Evolutionary conservation across 2,113 vertebrate species (phyloP).

Genomic region (Anseranas semipalmata): DNA sequence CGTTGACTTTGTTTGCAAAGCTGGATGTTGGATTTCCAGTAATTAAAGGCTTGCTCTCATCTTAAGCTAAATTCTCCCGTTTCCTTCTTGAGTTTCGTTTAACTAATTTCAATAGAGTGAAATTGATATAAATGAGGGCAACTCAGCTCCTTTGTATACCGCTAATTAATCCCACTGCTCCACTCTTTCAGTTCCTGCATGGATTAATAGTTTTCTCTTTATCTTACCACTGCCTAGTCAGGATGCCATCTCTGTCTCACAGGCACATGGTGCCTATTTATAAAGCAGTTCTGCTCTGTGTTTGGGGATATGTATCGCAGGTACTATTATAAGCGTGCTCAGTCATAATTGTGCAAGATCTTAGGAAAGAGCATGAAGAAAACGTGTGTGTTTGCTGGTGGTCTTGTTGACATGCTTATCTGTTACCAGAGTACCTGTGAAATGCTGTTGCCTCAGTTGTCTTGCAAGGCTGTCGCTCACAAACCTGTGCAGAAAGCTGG

Average conservation of each 20-base stretch:
- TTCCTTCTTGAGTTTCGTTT: background rate
- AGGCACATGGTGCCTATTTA: rapidly evolving
- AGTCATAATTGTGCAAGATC: background rate
- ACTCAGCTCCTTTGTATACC: background rate
- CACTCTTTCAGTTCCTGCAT: background rate
- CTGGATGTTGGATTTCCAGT: background rate
- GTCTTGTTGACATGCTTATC: background rate
- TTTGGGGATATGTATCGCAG: background rate
- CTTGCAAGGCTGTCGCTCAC: background rate
- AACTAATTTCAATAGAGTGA: background rate
- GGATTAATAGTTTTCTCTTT: background rate
- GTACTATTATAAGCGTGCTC: background rate
- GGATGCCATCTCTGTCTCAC: background rate
- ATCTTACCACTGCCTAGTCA: background rate
- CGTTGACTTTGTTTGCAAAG: background rate
- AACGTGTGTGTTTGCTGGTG: background rate
- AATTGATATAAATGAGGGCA: background rate
- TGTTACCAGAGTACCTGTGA: background rate
- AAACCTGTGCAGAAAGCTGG: background rate
- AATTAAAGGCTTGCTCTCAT: background rate
- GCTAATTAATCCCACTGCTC: background rate
- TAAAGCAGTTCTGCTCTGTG: background rate
- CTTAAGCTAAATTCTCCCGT: background rate
- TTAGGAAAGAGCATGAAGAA: background rate
- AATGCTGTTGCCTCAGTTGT: background rate